Evolutionary conservation across 2,888 invertebrate species (phyloP), one percentile per base, ranked within the genome.

Genomic region (Xylocampa areola): DNA sequence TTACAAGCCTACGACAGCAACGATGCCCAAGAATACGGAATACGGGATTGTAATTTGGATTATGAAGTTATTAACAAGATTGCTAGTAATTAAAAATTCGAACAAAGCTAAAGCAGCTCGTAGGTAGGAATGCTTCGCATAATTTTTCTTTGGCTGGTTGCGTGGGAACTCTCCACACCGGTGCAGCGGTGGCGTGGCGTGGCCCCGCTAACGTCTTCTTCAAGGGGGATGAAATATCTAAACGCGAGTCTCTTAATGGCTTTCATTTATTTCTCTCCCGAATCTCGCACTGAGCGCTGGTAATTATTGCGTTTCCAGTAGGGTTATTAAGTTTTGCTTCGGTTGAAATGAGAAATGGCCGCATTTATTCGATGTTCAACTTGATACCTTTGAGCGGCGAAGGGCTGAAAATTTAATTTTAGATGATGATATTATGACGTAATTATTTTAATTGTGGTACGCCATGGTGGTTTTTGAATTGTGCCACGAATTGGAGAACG

Each of bases 301-400:
- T 92, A 92, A 92, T 93, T 92, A 93, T 93, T 92, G 90, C 92
- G 86, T 89, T 90, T 90, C 89, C 87, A 90, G 89, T 90, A 86
- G 86, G 88, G 91, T 92, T 92, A 91, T 93, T 93, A 93, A 92
- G 92, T 91, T 92, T 92, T 92, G 91, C 88, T 90, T 84, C 88
- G 88, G 88, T 89, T 90, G 85, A 92, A 90, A 92, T 92, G 92
- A 94, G 92, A 93, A 91, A 94, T 91, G 85, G 87, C 81, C 82
- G 80, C 91, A 91, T 91, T 93, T 88, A 91, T 92, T 89, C 85
- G 81, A 81, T 85, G 88, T 86, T 90, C 90, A 89, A 91, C 88
- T 87, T 90, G 91, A 92, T 92, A 92, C 89, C 91, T 87, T 80
- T 81, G 80, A 58, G 80, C 80, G 76, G 79, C 79, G 76, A 86